Percentiles rank a stretch among this genome's conserved stretches.
These are phyloP conservation scores for Schlechtendalia chinensis DNA, from an alignment of 1,140 invertebrate genomes.

Conservation along the genomic window DNA sequence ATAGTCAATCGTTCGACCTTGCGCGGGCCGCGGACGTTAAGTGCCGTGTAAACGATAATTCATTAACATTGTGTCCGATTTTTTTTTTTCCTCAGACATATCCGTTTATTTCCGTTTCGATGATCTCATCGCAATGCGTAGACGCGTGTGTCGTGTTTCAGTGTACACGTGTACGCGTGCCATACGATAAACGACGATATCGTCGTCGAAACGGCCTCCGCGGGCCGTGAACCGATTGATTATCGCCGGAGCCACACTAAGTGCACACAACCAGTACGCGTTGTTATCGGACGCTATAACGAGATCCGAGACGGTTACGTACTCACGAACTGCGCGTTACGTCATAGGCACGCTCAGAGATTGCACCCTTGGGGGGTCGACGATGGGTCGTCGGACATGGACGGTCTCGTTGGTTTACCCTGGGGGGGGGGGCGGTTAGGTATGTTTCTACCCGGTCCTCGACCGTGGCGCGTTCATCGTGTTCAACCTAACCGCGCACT, in stretches of 20 bases:
- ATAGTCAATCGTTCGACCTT: not conserved
- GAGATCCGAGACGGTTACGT: no score
- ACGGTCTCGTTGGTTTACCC: no score
- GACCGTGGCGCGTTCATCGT: no score
- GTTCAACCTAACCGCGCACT: no score
- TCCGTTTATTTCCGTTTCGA: not conserved
- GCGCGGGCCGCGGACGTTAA: not conserved
- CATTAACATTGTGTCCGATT: conserved; percentile 29
- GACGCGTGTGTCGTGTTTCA: not conserved
- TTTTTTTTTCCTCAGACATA: conserved; percentile 1
- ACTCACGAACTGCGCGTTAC: no score
- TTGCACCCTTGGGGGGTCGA: no score
- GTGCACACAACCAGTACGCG: no score
- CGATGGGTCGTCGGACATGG: no score
- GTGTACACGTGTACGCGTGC: not conserved
- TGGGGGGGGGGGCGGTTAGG: no score
- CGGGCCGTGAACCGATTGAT: conserved; percentile 10
- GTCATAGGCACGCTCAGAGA: no score
- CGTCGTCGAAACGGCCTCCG: not conserved
- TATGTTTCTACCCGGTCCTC: no score
- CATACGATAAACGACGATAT: not conserved
- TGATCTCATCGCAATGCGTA: not conserved
- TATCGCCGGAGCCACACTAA: not conserved
- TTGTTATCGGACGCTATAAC: no score
- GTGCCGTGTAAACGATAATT: conserved; percentile 13